Evolutionary conservation across 2,888 invertebrate species (phyloP), one percentile per base, ranked within the genome.

Genomic region (Tipula helvola): DNA sequence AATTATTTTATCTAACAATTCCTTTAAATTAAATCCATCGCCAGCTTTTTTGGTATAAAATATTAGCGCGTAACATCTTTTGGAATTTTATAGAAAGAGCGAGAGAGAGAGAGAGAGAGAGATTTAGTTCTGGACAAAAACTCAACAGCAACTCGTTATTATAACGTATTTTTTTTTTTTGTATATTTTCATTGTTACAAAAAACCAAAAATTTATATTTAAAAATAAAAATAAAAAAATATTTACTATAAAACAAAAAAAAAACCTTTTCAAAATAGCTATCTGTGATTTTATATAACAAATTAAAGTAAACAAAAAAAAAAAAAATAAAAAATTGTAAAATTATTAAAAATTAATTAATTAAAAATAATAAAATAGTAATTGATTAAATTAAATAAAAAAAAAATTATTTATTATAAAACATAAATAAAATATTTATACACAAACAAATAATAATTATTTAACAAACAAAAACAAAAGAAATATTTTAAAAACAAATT

Each of bases 211-310:
- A 18, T 52, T 71, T 18, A 71, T 71, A 71, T 71, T 71, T 71
- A 71, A 71, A 71, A 47, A 4, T n/a, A 47, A 57, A 71, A 71
- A 71, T 71, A 28, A 71, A 28, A 71, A 71, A 71, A 71, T 28
- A 71, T 71, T 52, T 52, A 28, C 28, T 71, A 28, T 28, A 71
- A 71, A 71, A 71, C n/a, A 39, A 84, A 84, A 84, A 84, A 39
- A n/a, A 39, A 84, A 84, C 39, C 84, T 36, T 39, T 84, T 84
- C 36, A 39, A 39, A 84, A 36, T 41, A 36, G 84, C 84, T 84
- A 84, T 84, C 84, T 84, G 84, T 84, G 84, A 84, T 84, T 84
- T 84, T 84, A 84, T 39, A 39, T 84, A 84, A 84, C 36, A 84
- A 84, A 84, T 39, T 39, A 84, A 84, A 84, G 84, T 84, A 39